phyloP scores from a whole-genome alignment of 2,797 vertebrate species.

The Urosaurus nigricauda region DNA sequence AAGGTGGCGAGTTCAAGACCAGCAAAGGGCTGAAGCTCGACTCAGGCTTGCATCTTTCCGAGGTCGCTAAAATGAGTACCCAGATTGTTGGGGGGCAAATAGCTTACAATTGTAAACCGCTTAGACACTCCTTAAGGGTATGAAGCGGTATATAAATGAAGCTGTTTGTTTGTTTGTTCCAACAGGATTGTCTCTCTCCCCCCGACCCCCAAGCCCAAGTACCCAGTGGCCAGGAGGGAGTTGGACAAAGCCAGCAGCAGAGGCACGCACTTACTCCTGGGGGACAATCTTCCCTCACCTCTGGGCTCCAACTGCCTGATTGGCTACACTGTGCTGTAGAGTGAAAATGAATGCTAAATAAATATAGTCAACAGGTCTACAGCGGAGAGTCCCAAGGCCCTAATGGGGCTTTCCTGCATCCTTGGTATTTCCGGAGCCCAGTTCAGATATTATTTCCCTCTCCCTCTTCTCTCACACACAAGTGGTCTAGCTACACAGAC shows the following conservation, averaged over 20 bases:
- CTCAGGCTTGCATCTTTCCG: too few species aligned
- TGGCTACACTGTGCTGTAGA: neutral
- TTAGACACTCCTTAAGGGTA: too few species aligned
- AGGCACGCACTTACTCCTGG: neutral
- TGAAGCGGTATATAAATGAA: too few species aligned
- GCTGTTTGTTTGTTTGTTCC: too few species aligned
- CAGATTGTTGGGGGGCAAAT: too few species aligned
- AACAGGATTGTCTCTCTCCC: neutral
- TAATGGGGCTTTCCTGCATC: neutral
- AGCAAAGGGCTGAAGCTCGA: too few species aligned
- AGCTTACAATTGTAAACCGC: too few species aligned
- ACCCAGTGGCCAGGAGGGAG: neutral
- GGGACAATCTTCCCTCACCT: too few species aligned
- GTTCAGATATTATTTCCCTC: neutral
- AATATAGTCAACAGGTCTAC: neutral
- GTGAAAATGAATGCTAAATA: too few species aligned
- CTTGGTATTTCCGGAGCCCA: neutral
- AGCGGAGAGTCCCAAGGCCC: neutral
- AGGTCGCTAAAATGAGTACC: too few species aligned
- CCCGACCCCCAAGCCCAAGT: neutral
- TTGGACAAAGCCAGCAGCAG: neutral
- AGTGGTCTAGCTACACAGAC: neutral
- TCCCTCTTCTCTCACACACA: neutral
- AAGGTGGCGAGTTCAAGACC: too few species aligned
- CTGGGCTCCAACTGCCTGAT: neutral